Base-by-base conservation (phyloP, 1,140 invertebrate genomes). In the Drosophila hydei region DNA sequence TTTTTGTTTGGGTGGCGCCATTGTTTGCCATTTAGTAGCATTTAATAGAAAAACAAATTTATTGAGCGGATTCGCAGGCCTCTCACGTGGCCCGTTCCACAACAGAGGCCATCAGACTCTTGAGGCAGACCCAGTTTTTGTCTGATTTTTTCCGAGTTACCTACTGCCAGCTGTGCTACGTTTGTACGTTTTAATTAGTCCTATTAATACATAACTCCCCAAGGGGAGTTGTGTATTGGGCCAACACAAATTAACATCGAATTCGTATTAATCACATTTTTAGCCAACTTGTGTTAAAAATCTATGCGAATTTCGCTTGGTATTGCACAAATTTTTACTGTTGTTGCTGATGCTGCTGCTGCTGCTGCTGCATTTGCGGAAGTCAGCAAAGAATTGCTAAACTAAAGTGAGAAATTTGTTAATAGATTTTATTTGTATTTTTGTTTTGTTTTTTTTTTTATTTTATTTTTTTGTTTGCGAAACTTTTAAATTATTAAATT, bases 1-100 rank as follows among this genome's bases (percentile, higher is more conserved):
- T 61, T 75, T 68, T 81, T 77, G 74, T 74, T 81, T 77, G 80
- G 81, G 77, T 77, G 80, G 80, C 73, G 85, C 81, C 75, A 72
- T 77, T 83, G 75, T 83, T 87, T 81, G 81, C 71, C 83, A 88
- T 81, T 87, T 87, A 88, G 83, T 72, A 85, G 67, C 52, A 74
- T 83, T 81, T 87, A 88, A 88, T 87, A 75, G 78, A 67, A 71
- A 33, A 87, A 75, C 77, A 75, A 87, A 88, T 87, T 87, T 88
- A 78, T 77, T 81, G 76, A 78, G 72, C 81, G 62, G 74, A 77
- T 84, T 81, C 40, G 61, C 72, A 75, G 48, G 48, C 43, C 21
- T 56, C 71, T 73, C 71, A 73, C 71, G 45, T 69, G 71, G 52
- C 45, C 30, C 36, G 52, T 50, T 23, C 43, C 4, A n/a, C 25